Evolutionary conservation across 2,113 vertebrate genomes (phyloP).

Genomic region (Halcyon malimbica): DNA sequence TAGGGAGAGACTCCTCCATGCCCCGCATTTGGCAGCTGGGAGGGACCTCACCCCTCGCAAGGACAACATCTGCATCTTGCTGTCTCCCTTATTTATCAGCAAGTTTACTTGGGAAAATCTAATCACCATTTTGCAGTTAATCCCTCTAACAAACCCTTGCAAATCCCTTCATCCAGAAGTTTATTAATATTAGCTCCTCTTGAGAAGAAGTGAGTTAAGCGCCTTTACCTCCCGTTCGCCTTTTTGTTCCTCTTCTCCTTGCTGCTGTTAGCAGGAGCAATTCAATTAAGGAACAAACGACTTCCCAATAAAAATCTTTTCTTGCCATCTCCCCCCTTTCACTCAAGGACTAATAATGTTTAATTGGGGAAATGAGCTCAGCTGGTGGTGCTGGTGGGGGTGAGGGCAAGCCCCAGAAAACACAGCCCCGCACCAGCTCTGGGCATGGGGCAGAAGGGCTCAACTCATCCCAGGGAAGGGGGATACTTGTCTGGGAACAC

Average conservation of each 20-base stretch:
- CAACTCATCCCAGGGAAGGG: background rate
- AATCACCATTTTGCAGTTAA: conserved; percentile 17
- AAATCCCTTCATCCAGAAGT: conserved; percentile 32
- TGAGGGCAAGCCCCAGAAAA: background rate
- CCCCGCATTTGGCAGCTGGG: background rate
- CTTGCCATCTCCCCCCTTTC: background rate
- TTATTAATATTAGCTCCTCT: conserved; percentile 57
- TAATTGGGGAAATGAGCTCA: conserved; percentile 16
- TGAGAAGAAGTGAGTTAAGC: background rate
- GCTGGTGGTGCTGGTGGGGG: background rate
- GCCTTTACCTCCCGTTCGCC: background rate
- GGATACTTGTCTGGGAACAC: background rate
- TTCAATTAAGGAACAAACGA: conserved; percentile 68
- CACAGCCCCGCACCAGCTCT: background rate
- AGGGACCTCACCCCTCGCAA: fast-evolving
- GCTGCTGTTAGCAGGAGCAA: conserved; percentile 51
- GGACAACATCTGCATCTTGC: background rate
- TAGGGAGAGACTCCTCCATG: background rate
- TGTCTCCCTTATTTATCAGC: background rate
- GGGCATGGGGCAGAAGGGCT: background rate
- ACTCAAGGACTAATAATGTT: background rate
- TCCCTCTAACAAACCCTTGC: conserved; percentile 3
- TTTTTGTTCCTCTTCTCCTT: conserved; percentile 15
- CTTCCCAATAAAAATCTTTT: conserved; percentile 50
- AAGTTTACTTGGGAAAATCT: background rate